phyloP scores from a whole-genome alignment of 2,888 invertebrate genomes.

The Apodemia hepburni region DNA sequence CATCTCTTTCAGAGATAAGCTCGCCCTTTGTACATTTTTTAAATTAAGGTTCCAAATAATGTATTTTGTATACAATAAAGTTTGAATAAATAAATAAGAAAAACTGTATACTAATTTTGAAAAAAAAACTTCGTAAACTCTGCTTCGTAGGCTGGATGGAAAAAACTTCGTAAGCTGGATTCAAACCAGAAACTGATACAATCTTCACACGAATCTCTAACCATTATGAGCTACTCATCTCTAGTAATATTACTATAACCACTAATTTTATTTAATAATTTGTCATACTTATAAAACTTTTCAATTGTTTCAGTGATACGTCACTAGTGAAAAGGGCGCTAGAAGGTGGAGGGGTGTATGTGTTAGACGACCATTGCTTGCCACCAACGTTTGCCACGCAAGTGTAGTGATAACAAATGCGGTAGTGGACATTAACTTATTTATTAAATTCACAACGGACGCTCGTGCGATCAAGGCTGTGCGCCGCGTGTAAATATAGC shows the following conservation, averaged over 20 bases:
- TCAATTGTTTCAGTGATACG: conserved; percentile 82
- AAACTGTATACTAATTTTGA: too few relatives aligned
- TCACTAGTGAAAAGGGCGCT: conserved; percentile 85
- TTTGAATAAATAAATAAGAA: too few relatives aligned
- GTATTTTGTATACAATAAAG: too few relatives aligned
- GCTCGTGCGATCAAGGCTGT: conserved; percentile 75
- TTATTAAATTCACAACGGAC: conserved; percentile 63
- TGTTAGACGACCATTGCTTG: conserved; percentile 87
- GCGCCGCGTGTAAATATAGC: conserved; percentile 78
- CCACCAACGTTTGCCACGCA: conserved; percentile 88
- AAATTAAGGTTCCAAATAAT: too few relatives aligned
- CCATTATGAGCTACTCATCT: not conserved
- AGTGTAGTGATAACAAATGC: conserved; percentile 79
- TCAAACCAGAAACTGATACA: too few relatives aligned
- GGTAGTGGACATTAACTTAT: conserved; percentile 61
- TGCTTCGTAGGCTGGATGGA: too few relatives aligned
- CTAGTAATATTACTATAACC: too few relatives aligned
- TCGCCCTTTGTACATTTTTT: too few relatives aligned
- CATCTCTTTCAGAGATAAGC: too few relatives aligned
- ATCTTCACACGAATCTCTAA: not conserved
- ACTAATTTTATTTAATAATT: not conserved
- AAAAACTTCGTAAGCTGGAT: too few relatives aligned
- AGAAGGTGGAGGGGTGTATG: conserved; percentile 84
- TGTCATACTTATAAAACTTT: conserved; percentile 11
- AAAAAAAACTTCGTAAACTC: too few relatives aligned